Percentiles rank a stretch among this genome's conserved stretches.
Evolutionary conservation across 2,888 invertebrate genomes (phyloP).

Genomic region (Cordylochernes scorpioides): DNA sequence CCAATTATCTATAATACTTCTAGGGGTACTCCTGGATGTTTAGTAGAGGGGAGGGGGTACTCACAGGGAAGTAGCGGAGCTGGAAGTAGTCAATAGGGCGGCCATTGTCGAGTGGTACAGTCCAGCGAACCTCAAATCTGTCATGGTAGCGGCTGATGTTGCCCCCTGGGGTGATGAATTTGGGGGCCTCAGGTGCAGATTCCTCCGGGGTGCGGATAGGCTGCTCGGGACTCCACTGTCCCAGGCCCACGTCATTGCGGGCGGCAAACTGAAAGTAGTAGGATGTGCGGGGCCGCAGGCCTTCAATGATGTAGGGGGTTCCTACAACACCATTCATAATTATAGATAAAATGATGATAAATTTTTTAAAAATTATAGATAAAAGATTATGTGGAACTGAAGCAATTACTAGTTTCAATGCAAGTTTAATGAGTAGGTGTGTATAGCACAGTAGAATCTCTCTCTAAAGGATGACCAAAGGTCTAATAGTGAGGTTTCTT

Average conservation of each 20-base stretch:
- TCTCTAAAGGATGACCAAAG: no score
- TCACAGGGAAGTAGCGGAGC: constrained; percentile 51
- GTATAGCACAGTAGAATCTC: no score
- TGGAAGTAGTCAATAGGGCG: constrained; percentile 58
- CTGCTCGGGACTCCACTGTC: constrained; percentile 38
- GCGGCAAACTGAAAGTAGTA: constrained; percentile 65
- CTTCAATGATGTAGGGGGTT: constrained; percentile 51
- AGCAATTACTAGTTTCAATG: no score
- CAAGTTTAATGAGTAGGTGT: no score
- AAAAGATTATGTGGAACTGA: constrained; percentile 1
- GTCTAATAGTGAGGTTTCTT: no score
- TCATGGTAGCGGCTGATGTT: constrained; percentile 18
- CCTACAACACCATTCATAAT: constrained; percentile 22
- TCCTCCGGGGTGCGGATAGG: constrained; percentile 43
- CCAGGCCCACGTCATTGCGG: constrained; percentile 50
- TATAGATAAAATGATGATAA: not conserved
- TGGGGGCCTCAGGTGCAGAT: constrained; percentile 45
- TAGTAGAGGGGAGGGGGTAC: constrained; percentile 17
- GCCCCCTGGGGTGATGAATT: constrained; percentile 25
- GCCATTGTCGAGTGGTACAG: constrained; percentile 60
- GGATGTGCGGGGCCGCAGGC: constrained; percentile 41
- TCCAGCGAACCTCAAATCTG: constrained; percentile 44
- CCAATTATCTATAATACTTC: no score
- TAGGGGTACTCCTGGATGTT: no score
- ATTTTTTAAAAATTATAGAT: not conserved